Base-by-base conservation (phyloP, 2,113 vertebrate genomes). In the Hoplias malabaricus region DNA sequence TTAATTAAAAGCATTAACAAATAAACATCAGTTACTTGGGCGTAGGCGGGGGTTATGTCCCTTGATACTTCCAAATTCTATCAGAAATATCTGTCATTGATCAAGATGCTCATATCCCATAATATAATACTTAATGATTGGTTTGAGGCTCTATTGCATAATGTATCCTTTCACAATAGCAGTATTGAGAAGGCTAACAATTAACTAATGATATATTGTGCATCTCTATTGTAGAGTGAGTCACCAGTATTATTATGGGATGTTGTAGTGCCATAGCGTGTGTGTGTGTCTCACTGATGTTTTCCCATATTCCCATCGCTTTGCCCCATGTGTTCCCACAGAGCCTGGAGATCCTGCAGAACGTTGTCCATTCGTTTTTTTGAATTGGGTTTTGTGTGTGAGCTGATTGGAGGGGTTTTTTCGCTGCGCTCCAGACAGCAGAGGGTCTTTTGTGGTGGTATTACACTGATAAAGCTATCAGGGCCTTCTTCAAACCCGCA, bases 381-480 rank as follows among this genome's bases (percentile, higher is more conserved):
- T 25, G 54, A 63, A 81, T 57, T 40, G 36, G 11, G 69, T 67
- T 21, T 21, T 43, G 27, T 36, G 53, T 46, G 33, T 68, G 54
- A 31, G 62, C 70, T 79, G 70, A 40, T 73, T 67, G 29, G 54
- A 42, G 72, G 46, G n/a, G 38, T 21, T 73, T 71, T 69, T 69
- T 59, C 40, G 14, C 40, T 61, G 75, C n/a, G 65, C 54, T 69
- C 56, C 42, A 69, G 63, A 59, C 74, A 33, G 25, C 56, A n/a
- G 29, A 40, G 65, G 56, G 19, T 75, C 63, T 70, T 62, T 69
- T 74, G 78, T 74, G 34, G 23, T 33, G 38, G 81, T 42, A 40
- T 59, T 53, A 72, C 27, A 40, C 72, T 75, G 78, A 83, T 80
- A 63, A 80, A 75, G 78, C 72, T 72, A 63, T 68, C 54, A 75